These are phyloP conservation scores for Margaritifera margaritifera DNA, from an alignment of 2,888 invertebrate species.

Conservation along the genomic window DNA sequence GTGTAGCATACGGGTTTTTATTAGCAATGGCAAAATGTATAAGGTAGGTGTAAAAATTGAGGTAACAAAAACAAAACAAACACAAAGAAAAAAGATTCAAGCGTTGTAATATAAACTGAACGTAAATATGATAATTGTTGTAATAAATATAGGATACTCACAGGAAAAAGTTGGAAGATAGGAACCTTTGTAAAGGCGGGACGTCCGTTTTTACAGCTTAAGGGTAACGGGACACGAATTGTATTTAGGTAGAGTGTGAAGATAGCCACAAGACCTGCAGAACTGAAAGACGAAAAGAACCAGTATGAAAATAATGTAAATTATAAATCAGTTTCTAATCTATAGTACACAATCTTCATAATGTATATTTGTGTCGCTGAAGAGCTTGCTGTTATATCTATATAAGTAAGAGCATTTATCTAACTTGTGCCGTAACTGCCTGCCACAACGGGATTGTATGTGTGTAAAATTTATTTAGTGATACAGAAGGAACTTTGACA, in stretches of 20 bases:
- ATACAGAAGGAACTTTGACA: no score
- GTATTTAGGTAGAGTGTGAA: slow-evolving; percentile 47
- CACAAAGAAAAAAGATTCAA: not conserved
- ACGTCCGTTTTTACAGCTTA: slow-evolving; percentile 4
- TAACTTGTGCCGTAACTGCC: no score
- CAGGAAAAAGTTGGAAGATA: slow-evolving; percentile 54
- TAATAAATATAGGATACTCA: slow-evolving; percentile 18
- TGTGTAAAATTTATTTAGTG: no score
- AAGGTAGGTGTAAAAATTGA: no score
- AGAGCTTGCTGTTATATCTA: no score
- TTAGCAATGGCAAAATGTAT: not conserved
- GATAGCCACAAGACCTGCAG: slow-evolving; percentile 32
- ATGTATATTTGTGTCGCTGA: no score
- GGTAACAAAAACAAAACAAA: not conserved
- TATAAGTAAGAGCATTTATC: no score
- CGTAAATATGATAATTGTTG: not conserved
- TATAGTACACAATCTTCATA: no score
- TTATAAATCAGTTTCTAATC: no score
- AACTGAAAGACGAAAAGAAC: slow-evolving; percentile 23
- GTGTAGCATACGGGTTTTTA: not conserved
- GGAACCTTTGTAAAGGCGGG: slow-evolving; percentile 17
- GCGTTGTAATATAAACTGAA: not conserved
- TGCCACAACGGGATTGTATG: no score
- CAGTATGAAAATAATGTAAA: no score
- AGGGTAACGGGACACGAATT: slow-evolving; percentile 36